Evolutionary conservation across 2,113 vertebrate genomes (phyloP), one percentile per base, ranked within the genome.

Genomic region (Corythaeola cristata): DNA sequence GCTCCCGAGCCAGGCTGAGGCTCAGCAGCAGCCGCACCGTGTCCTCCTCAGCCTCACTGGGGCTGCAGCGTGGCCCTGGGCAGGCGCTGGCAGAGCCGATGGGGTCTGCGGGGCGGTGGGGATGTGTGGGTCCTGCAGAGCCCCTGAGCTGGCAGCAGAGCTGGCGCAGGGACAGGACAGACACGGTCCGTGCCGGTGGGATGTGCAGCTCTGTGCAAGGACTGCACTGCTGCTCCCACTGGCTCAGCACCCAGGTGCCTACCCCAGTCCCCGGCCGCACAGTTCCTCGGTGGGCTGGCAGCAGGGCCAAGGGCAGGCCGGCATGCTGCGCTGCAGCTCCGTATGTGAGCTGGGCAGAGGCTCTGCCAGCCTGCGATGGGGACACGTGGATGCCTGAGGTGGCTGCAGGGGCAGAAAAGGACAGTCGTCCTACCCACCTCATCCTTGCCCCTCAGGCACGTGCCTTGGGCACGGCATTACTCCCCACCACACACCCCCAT

Each of bases 381-480:
- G 66, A 67, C 11, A 11, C 8, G 28, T 8, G 62, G 63, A 5
- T 37, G 30, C 44, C 50, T 18, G 33, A 17, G 41, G 45, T 49
- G 64, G 71, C 35, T 83, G 59, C 28, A 50, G 55, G 59, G 53
- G 26, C 26, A 60, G 44, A 41, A 55, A 37, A 74, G 17, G 24
- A 15, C 0, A 0, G 21, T 63, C 0, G 6, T 15, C 6, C 6
- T 21, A 13, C 30, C 19, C 8, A 12, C 12, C 22, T 37, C 37
- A 8, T 5, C 52, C 44, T 12, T 55, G 39, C 3, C 10, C 68
- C 41, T 44, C 41, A 12, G 14, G 41, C 41, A 44, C 41, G 41
- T 44, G 41, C 41, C 41, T 23, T 1, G 0, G 8, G 39, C 32
- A 24, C 0, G 1, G 21, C 71, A 45, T 30, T 6, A 0, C 13